Evolutionary conservation across 2,113 vertebrate species (phyloP), one percentile per base, ranked within the genome.

Genomic region (Eolophus roseicapilla): DNA sequence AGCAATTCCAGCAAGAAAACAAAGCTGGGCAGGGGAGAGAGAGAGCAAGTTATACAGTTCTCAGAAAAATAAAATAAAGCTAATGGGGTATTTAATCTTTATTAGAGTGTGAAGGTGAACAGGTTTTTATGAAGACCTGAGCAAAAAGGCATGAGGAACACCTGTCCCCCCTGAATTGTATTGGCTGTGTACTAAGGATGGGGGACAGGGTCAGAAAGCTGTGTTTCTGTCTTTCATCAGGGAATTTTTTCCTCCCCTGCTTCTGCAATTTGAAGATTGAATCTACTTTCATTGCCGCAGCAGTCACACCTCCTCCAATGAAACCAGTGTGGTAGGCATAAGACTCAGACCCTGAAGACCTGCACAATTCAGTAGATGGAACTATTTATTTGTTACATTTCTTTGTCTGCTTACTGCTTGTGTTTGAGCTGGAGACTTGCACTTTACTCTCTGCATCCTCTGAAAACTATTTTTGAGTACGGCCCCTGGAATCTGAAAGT

Each of bases 1-100:
- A 33, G 89, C 94, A 96, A 76, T 78, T 90, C 93, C 77, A 79
- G 79, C 46, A 81, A 93, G 50, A 79, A 90, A 86, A 80, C 21
- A 18, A 80, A 67, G 75, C 12, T 17, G 39, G 37, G 35, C 25
- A 74, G 55, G n/a, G 65, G 21, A 31, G 43, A 37, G 41, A 73
- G 77, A 82, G 71, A 92, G 24, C 70, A 46, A 6, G 25, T 29
- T 39, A 35, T n/a, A 16, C 20, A 35, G 74, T 53, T 88, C 75
- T 76, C 63, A 39, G 46, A 24, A 64, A 41, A 59, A 50, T 3
- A n/a, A n/a, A n/a, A n/a, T n/a, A 43, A 44, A 85, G n/a, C n/a
- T 33, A 43, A 62, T 0, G 7, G 43, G 13, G 39, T 39, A 39
- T 39, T 39, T 39, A 39, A 39, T 39, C 39, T 39, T 39, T 39